Conservation (phyloP, 1,140 invertebrate species). For the Coptotermes formosanus region DNA sequence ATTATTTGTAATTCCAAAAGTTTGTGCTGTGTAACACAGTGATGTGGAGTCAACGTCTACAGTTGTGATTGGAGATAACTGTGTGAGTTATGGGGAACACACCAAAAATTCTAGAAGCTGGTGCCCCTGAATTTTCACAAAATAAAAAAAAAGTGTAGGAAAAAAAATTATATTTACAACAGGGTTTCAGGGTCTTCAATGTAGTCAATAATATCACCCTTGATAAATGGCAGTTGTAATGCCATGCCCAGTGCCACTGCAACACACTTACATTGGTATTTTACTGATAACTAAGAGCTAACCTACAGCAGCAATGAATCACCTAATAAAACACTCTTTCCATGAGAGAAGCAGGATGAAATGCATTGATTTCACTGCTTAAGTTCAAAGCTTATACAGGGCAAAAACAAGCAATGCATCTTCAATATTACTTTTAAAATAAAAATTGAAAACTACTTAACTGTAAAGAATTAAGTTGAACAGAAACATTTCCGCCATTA, state of each 20-base stretch:
- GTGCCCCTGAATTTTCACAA: background rate
- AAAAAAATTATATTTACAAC: background rate
- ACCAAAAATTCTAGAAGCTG: slow-evolving; percentile 11
- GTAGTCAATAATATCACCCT: background rate
- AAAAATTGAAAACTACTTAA: no score
- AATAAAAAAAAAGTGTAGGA: background rate
- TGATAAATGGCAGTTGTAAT: background rate
- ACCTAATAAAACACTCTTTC: background rate
- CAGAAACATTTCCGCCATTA: no score
- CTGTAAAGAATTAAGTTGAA: no score
- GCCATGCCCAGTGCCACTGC: background rate
- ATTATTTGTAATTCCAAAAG: background rate
- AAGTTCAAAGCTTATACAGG: background rate
- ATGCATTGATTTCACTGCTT: background rate
- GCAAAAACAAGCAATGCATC: background rate
- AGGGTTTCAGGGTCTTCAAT: background rate
- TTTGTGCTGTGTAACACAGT: background rate
- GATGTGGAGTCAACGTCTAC: slow-evolving; percentile 13
- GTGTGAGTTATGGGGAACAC: slow-evolving; percentile 1
- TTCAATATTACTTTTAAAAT: background rate
- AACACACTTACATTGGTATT: background rate
- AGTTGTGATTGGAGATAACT: background rate
- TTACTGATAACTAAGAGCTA: background rate
- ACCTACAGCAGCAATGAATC: background rate
- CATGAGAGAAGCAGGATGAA: background rate